These are phyloP conservation scores for Gambusia affinis DNA, from an alignment of 2,113 vertebrate genomes.

Conservation along the genomic window DNA sequence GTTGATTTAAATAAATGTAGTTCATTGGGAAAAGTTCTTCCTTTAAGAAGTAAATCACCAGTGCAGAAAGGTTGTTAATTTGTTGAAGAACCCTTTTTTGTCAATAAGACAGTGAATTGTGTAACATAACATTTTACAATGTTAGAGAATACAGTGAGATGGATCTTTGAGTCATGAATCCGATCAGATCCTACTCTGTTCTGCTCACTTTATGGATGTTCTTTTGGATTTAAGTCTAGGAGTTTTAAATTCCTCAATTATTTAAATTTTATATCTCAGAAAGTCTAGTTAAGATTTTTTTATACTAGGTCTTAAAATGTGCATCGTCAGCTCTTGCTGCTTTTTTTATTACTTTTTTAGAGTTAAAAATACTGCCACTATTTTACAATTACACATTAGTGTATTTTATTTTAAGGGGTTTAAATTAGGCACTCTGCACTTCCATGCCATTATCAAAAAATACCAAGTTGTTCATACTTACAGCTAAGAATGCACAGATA, in stretches of 20 bases:
- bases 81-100: background rate
- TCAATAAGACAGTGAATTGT: background rate
- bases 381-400: background rate
- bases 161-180: background rate
- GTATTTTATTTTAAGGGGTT: background rate
- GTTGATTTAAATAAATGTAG: background rate
- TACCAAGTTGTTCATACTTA: background rate
- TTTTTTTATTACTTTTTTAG: background rate
- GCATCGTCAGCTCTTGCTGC: background rate
- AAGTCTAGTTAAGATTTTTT: no score
- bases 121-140: background rate
- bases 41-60: background rate
- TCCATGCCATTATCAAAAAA: background rate
- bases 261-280: background rate
- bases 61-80: background rate
- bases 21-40: no score
- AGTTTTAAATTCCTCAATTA: background rate
- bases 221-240: background rate
- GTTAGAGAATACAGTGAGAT: background rate
- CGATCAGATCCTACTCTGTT: background rate
- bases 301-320: background rate
- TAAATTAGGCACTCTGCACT: background rate
- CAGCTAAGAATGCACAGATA: no score
- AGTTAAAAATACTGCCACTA: background rate
- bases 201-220: background rate